Evolutionary conservation across 2,888 invertebrate genomes (phyloP).

Genomic region (Eupeodes luniger): DNA sequence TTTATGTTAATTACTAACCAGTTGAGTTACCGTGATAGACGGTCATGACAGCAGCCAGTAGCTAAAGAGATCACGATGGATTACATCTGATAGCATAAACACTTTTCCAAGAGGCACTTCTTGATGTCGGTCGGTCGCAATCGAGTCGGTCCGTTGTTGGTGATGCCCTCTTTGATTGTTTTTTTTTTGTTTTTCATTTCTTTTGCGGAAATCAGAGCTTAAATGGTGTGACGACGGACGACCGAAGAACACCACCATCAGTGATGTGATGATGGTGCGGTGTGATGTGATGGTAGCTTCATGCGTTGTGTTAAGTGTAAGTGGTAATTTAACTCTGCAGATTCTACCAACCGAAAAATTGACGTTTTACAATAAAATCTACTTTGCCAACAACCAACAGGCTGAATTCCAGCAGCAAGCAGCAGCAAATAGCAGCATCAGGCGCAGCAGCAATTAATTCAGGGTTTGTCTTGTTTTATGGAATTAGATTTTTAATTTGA

Average conservation of each 20-base stretch:
- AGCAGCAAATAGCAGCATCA: background rate
- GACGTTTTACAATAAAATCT: slow-evolving; percentile 69
- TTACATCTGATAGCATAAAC: slow-evolving; percentile 55
- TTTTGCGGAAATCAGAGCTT: slow-evolving; percentile 14
- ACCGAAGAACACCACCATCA: background rate
- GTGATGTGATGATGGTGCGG: background rate
- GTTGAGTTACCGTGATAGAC: slow-evolving; percentile 72
- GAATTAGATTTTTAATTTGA: slow-evolving; percentile 13
- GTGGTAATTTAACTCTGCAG: slow-evolving; percentile 41
- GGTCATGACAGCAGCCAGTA: slow-evolving; percentile 76
- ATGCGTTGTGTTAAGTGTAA: slow-evolving; percentile 26
- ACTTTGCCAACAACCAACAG: slow-evolving; percentile 42
- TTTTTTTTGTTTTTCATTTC: background rate
- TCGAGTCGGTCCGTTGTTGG: background rate
- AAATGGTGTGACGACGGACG: background rate
- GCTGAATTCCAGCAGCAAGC: slow-evolving; percentile 14
- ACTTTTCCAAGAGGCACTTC: slow-evolving; percentile 27
- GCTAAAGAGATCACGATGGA: slow-evolving; percentile 73
- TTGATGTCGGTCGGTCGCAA: background rate
- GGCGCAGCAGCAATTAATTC: slow-evolving; percentile 38
- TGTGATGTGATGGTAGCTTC: background rate
- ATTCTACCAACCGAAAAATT: slow-evolving; percentile 38
- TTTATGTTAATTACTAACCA: slow-evolving; percentile 75
- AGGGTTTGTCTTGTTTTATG: slow-evolving; percentile 19
- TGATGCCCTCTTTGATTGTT: background rate